These are phyloP conservation scores for Paracentrotus lividus DNA, from an alignment of 53 echinoderm and acorn worm genomes.

Conservation along the genomic window DNA sequence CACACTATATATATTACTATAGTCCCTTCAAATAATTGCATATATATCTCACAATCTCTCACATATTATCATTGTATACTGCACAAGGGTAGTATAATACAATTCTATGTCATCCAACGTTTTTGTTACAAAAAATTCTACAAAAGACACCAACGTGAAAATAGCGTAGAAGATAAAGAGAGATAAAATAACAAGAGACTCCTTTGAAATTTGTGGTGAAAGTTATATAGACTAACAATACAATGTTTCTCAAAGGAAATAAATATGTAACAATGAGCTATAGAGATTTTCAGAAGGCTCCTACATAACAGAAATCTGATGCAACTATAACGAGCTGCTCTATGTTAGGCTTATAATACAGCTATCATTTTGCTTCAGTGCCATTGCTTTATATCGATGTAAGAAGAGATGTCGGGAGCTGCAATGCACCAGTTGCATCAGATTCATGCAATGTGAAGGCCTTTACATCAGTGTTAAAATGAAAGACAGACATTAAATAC, in stretches of 20 bases:
- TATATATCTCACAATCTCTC: conserved; percentile 56
- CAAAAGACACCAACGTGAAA: background rate
- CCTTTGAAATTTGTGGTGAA: background rate
- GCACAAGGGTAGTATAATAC: conserved; percentile 24
- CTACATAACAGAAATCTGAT: background rate
- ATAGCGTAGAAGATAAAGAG: background rate
- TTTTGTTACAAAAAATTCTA: background rate
- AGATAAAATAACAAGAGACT: background rate
- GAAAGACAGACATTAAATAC: background rate
- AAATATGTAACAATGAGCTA: background rate
- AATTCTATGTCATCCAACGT: background rate
- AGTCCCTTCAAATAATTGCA: conserved; percentile 26
- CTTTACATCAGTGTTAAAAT: conserved; percentile 11
- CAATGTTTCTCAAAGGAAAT: background rate
- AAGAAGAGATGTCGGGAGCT: background rate
- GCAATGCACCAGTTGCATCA: background rate
- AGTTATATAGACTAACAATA: background rate
- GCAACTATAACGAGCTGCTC: background rate
- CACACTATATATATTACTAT: background rate
- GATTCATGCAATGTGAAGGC: background rate
- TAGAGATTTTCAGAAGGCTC: conserved; percentile 6
- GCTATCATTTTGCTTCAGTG: too few species aligned
- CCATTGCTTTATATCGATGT: too few species aligned
- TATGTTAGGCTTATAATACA: background rate
- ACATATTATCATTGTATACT: background rate